Percentiles rank a stretch among this genome's conserved stretches.
These are phyloP conservation scores for Coelogynopora nodosa DNA, from an alignment of 2,888 invertebrate species.

Conservation along the genomic window DNA sequence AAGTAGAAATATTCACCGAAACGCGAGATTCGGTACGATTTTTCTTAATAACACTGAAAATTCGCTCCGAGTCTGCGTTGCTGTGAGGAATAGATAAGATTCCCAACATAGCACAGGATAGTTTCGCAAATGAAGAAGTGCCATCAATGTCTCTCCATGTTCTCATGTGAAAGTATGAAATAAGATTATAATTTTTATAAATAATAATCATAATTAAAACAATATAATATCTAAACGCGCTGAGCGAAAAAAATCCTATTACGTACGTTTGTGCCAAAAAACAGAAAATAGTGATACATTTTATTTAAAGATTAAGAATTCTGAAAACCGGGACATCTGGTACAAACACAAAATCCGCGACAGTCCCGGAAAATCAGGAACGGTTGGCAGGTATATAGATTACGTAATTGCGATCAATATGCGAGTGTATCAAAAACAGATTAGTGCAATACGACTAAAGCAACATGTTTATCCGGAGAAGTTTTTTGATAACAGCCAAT, in stretches of 20 bases:
- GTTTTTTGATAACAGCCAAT: too few species aligned
- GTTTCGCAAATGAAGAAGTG: too few species aligned
- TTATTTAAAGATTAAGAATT: background rate
- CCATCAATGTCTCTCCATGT: too few species aligned
- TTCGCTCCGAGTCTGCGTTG: background rate
- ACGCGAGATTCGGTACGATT: background rate
- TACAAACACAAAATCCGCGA: background rate
- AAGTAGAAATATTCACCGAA: background rate
- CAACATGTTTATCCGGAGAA: too few species aligned
- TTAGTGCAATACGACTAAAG: too few species aligned
- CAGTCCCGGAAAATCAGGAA: background rate
- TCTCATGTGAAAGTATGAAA: background rate
- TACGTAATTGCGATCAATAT: too few species aligned
- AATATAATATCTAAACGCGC: background rate
- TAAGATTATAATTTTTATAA: background rate
- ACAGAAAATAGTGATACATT: background rate
- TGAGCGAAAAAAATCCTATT: background rate
- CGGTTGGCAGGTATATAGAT: background rate
- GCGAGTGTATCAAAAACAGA: too few species aligned
- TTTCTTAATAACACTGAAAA: background rate
- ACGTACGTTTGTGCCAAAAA: background rate
- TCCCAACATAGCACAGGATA: background rate
- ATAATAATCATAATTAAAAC: background rate
- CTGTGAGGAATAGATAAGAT: background rate
- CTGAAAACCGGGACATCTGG: background rate